Evolutionary conservation across 1,140 invertebrate genomes (phyloP).

Genomic region (Diprion similis): DNA sequence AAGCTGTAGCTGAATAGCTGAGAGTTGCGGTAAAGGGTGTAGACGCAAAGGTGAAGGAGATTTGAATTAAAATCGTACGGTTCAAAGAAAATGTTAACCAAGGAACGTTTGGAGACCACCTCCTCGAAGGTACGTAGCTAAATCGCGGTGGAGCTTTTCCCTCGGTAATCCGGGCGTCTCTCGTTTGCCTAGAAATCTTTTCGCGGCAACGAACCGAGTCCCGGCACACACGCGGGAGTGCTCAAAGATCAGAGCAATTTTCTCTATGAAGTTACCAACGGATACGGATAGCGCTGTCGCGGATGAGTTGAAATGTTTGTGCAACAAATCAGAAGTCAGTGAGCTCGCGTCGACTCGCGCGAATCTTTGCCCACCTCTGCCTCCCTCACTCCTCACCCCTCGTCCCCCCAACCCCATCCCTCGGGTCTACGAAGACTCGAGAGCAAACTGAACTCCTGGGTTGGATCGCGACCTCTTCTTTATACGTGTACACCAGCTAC

Average conservation of each 20-base stretch:
- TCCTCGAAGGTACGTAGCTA: too few relatives aligned
- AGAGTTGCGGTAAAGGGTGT: not conserved
- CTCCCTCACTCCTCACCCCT: too few relatives aligned
- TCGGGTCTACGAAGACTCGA: not conserved
- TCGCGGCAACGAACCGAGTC: conserved; percentile 1
- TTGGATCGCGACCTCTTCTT: conserved; percentile 17
- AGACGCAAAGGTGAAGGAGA: not conserved
- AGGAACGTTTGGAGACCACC: not conserved
- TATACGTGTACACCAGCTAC: conserved; percentile 22
- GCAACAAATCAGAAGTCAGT: conserved; percentile 33
- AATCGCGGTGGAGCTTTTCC: not conserved
- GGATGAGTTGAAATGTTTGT: conserved; percentile 24
- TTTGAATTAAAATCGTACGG: not conserved
- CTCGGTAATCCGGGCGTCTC: not conserved
- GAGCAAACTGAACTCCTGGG: conserved; percentile 28
- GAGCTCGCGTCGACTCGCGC: conserved; percentile 13
- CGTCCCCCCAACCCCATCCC: too few relatives aligned
- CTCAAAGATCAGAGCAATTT: conserved; percentile 30
- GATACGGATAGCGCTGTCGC: conserved; percentile 6
- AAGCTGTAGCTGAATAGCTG: not conserved
- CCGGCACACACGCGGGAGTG: not conserved
- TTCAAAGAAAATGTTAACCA: not conserved
- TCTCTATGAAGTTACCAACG: conserved; percentile 29
- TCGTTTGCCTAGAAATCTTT: conserved; percentile 7
- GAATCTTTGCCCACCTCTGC: not conserved